A percentile compares a stretch with the other conserved stretches of the same genome.
Evolutionary conservation across 2,113 vertebrate genomes (phyloP).

Genomic region (Thryonomys swinderianus): DNA sequence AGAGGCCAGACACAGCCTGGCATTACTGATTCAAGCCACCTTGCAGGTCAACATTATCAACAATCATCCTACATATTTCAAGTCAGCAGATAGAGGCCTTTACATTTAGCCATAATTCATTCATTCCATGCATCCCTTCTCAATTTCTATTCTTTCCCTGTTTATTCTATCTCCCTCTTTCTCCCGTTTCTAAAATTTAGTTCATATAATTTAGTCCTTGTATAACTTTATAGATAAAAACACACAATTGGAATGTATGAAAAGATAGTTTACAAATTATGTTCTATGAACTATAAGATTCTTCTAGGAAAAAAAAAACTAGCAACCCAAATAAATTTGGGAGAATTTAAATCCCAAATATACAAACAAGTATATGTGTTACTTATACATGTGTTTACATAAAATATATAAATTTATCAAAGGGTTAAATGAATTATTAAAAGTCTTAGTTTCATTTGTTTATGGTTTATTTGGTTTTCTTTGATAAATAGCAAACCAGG

Average conservation of each 20-base stretch:
- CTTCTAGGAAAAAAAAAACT: not conserved
- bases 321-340: not conserved
- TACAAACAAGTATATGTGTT: not conserved
- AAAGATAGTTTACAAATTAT: not conserved
- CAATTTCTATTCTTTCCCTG: not conserved
- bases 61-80: not conserved
- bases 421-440: not conserved
- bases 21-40: not conserved
- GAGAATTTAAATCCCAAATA: not conserved
- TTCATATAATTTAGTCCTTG: not conserved
- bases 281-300: not conserved
- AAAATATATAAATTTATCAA: not conserved
- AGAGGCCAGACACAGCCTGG: too few species aligned
- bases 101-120: not conserved
- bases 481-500: not conserved
- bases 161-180: accelerated
- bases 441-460: not conserved
- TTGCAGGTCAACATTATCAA: not conserved
- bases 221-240: not conserved
- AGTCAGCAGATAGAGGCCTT: not conserved
- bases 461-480: not conserved
- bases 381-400: not conserved
- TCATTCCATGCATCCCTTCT: not conserved
- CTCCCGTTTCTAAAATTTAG: not conserved
- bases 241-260: not conserved